These are phyloP conservation scores for Phyllostomus discolor DNA, from an alignment of 2,113 vertebrate genomes.

Conservation along the genomic window DNA sequence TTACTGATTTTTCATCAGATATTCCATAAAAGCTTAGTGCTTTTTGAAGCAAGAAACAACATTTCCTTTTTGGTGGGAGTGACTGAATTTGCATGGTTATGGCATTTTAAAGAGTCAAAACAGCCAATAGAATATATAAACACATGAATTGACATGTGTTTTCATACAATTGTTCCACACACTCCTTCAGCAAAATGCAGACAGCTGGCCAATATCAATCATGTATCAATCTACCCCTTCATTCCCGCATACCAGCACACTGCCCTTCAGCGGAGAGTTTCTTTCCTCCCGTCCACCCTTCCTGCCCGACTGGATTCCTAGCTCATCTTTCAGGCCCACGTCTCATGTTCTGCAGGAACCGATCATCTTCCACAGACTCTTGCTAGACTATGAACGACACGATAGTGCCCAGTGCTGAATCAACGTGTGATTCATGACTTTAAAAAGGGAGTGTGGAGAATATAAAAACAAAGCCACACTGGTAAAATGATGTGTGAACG, in stretches of 20 bases:
- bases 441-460: neutral
- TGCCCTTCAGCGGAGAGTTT: neutral
- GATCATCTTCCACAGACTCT: neutral
- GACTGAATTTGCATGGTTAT: neutral
- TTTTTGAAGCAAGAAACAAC: neutral
- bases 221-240: neutral
- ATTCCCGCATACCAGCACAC: rapidly evolving
- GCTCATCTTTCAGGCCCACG: neutral
- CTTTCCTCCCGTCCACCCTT: neutral
- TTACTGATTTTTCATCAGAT: neutral
- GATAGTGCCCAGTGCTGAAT: neutral
- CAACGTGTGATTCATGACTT: neutral
- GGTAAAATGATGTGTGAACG: neutral
- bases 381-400: neutral
- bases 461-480: neutral
- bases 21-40: neutral
- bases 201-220: neutral
- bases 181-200: neutral
- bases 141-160: neutral
- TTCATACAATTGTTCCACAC: neutral
- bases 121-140: neutral
- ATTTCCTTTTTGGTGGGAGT: neutral
- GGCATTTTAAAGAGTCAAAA: neutral
- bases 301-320: neutral
- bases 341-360: neutral